Percentiles rank a stretch among this genome's conserved stretches.
phyloP scores from a whole-genome alignment of 1,140 invertebrate species.

The Lordiphosa collinella region DNA sequence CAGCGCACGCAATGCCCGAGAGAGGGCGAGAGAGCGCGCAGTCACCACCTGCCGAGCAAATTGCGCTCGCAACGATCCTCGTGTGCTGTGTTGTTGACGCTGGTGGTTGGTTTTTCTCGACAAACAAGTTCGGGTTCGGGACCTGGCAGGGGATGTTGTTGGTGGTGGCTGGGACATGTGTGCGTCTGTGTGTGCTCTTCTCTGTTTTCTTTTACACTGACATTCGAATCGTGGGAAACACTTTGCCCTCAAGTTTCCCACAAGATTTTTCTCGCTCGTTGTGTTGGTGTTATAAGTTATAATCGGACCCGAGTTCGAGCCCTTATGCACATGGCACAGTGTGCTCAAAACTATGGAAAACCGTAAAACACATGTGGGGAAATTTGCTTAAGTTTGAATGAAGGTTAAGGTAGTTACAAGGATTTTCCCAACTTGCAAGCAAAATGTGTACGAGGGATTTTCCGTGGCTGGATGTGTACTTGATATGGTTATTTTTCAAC shows the following conservation, averaged over 20 bases:
- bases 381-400: slow-evolving; percentile 18
- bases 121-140: slow-evolving; percentile 58
- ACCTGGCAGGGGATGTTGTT: slow-evolving; percentile 64
- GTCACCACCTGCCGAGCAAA: slow-evolving; percentile 68
- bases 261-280: slow-evolving; percentile 79
- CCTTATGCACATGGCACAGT: slow-evolving; percentile 8
- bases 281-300: slow-evolving; percentile 79
- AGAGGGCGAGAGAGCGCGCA: slow-evolving; percentile 3
- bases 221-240: slow-evolving; percentile 79
- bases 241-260: slow-evolving; percentile 79
- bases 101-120: slow-evolving; percentile 70
- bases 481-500: slow-evolving; percentile 22
- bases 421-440: slow-evolving; percentile 49
- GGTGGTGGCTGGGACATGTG: slow-evolving; percentile 34
- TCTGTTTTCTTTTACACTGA: slow-evolving; percentile 72
- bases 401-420: slow-evolving; percentile 19
- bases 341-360: no score
- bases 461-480: slow-evolving; percentile 39
- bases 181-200: slow-evolving; percentile 43
- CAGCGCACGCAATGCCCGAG: slow-evolving; percentile 45
- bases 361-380: slow-evolving; percentile 31
- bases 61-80: slow-evolving; percentile 51
- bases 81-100: slow-evolving; percentile 22
- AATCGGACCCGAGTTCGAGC: slow-evolving; percentile 59
- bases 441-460: slow-evolving; percentile 30